Base-by-base conservation (phyloP, 2,797 vertebrate genomes). In the Gobionotothen gibberifrons region DNA sequence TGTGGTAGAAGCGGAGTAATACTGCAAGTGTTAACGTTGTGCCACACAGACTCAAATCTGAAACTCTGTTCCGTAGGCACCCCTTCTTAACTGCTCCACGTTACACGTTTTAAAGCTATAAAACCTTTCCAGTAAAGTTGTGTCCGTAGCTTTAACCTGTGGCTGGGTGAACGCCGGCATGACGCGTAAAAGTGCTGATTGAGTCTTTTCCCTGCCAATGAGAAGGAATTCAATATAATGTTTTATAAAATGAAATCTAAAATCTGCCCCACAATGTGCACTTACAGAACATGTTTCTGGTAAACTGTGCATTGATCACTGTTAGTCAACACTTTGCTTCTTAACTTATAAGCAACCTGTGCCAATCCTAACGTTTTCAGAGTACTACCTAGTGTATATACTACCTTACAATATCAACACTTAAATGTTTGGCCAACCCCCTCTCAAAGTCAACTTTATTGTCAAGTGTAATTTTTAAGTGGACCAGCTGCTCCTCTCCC, bases 401-500 rank as follows among this genome's bases (percentile, higher is more conserved):
- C 17, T 11, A 49, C 22, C 21, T 47, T 43, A 59, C 29, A 5
- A 40, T 21, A 42, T 64, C 1, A 16, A 52, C 17, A 64, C 4
- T 11, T 26, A 44, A 40, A 48, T 2, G 0, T 6, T 36, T n/a
- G 21, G 12, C 22, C 26, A 21, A 51, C 19, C 9, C 29, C 26
- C 26, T 26, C 26, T 26, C 6, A 36, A 36, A 36, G 32, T 36
- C 32, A 36, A 36, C 32, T 36, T 36, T 9, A 36, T 36, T 36
- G 32, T 36, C 32, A 36, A 7, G 32, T 36, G 32, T 36, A 36
- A 36, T 36, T 36, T 3, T 47, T 7, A 15, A 53, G 42, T 51
- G 69, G 22, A 14, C 21, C 61, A 70, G 58, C 62, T 63, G 66
- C 21, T 78, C 43, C 48, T 36, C 15, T 74, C 75, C 59, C 54